Evolutionary conservation across 2,888 invertebrate species (phyloP).

Genomic region (Proisotoma minuta): DNA sequence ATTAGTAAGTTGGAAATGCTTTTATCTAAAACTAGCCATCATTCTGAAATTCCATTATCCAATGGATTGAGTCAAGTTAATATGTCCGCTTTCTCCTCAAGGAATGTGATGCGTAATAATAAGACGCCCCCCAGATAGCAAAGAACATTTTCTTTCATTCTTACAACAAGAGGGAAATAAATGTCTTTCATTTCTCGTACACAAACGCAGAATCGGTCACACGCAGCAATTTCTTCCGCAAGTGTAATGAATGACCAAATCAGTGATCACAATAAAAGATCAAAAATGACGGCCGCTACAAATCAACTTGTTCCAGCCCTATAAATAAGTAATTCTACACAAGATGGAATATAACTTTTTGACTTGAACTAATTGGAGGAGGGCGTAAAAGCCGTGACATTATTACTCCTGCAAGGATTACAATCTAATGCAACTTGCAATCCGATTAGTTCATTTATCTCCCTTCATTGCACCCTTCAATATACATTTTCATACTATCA

Average conservation of each 20-base stretch:
- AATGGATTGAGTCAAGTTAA: too few species aligned
- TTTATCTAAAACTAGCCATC: conserved; percentile 25
- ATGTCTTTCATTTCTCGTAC: too few species aligned
- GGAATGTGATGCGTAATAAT: too few species aligned
- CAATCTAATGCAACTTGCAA: conserved; percentile 24
- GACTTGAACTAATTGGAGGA: conserved; percentile 41
- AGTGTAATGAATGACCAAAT: too few species aligned
- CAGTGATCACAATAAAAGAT: too few species aligned
- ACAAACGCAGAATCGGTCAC: too few species aligned
- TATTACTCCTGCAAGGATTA: conserved; percentile 38
- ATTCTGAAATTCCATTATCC: not conserved
- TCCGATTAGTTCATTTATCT: conserved; percentile 42
- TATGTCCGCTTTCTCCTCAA: not conserved
- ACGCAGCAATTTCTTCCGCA: too few species aligned
- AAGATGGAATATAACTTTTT: conserved; percentile 24
- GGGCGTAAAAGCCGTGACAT: conserved; percentile 43
- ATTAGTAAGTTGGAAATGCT: conserved; percentile 21
- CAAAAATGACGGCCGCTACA: too few species aligned
- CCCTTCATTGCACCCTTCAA: conserved; percentile 31
- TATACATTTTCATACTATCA: not conserved
- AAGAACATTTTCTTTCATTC: too few species aligned
- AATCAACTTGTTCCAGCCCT: too few species aligned
- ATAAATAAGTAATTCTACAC: not conserved
- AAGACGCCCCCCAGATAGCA: too few species aligned
- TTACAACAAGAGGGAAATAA: too few species aligned